phyloP scores from a whole-genome alignment of 2,888 invertebrate species.

The Caenorhabditis zanzibari region DNA sequence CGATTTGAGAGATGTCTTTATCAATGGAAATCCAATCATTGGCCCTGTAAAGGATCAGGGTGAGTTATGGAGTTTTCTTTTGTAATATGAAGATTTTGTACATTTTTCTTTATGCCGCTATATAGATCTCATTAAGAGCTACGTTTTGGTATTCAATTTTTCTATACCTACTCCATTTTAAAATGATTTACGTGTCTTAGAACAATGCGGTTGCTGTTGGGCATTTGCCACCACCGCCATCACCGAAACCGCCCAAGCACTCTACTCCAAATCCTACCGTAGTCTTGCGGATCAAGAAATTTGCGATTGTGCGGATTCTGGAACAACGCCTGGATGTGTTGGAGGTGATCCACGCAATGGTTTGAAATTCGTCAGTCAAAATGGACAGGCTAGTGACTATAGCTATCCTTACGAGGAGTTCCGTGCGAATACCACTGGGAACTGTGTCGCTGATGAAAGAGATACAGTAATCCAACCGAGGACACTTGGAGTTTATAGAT shows the following conservation, averaged over 20 bases:
- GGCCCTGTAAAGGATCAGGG: slow-evolving; percentile 41
- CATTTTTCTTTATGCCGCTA: too few species aligned
- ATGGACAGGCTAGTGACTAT: slow-evolving; percentile 24
- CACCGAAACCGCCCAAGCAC: slow-evolving; percentile 33
- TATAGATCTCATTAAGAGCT: too few species aligned
- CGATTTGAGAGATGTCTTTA: slow-evolving; percentile 20
- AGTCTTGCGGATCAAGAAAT: slow-evolving; percentile 57
- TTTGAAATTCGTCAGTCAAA: slow-evolving; percentile 14
- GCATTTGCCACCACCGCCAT: slow-evolving; percentile 49
- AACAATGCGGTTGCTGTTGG: slow-evolving; percentile 47
- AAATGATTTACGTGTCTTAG: too few species aligned
- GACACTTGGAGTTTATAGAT: slow-evolving; percentile 29
- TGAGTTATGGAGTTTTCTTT: background rate
- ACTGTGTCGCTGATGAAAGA: slow-evolving; percentile 24
- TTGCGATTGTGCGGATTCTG: slow-evolving; percentile 52
- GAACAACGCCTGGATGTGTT: slow-evolving; percentile 48
- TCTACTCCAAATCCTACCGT: slow-evolving; percentile 8
- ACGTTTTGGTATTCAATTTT: too few species aligned
- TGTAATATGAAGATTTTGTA: too few species aligned
- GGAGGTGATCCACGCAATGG: slow-evolving; percentile 49
- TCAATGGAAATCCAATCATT: slow-evolving; percentile 28
- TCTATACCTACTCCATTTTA: too few species aligned
- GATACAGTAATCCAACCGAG: slow-evolving; percentile 10
- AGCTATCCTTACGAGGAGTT: slow-evolving; percentile 52
- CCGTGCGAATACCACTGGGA: slow-evolving; percentile 52